A percentile compares a stretch with the other conserved stretches of the same genome.
phyloP scores from a whole-genome alignment of 2,113 vertebrate genomes.

The Heptranchias perlo region DNA sequence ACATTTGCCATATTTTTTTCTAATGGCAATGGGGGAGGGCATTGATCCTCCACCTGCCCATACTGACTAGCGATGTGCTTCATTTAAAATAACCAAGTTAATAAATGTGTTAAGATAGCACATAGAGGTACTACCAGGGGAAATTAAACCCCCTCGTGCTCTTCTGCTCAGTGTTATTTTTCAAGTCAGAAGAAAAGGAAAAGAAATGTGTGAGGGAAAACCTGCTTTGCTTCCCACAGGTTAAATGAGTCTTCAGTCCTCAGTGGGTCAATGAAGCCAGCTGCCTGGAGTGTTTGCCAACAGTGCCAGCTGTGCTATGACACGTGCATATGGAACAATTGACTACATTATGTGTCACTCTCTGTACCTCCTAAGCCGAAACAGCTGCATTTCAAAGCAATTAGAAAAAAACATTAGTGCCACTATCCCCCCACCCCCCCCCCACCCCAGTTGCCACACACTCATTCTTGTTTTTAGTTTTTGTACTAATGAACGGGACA shows the following conservation, averaged over 20 bases:
- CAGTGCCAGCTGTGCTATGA: background rate
- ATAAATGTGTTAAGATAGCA: background rate
- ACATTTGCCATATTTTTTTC: background rate
- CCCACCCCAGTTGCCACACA: background rate
- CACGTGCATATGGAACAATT: background rate
- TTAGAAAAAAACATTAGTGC: background rate
- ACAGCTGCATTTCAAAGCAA: constrained; percentile 33
- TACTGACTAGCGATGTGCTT: background rate
- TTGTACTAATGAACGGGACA: background rate
- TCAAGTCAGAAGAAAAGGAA: background rate
- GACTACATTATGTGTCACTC: background rate
- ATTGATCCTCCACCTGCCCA: background rate
- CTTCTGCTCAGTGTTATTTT: too few relatives aligned
- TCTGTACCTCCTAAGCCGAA: constrained; percentile 8
- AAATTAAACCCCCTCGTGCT: background rate
- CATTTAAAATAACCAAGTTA: background rate
- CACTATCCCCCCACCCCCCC: background rate
- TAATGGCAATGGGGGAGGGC: background rate
- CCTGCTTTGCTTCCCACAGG: background rate
- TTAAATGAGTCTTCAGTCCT: background rate
- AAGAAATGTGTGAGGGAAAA: background rate
- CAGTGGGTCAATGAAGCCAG: background rate
- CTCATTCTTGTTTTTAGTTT: background rate
- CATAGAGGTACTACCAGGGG: background rate
- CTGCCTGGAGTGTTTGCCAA: background rate